A percentile compares a stretch with the other conserved stretches of the same genome.
phyloP scores from a whole-genome alignment of 2,888 invertebrate species.

The Clanis bilineata region DNA sequence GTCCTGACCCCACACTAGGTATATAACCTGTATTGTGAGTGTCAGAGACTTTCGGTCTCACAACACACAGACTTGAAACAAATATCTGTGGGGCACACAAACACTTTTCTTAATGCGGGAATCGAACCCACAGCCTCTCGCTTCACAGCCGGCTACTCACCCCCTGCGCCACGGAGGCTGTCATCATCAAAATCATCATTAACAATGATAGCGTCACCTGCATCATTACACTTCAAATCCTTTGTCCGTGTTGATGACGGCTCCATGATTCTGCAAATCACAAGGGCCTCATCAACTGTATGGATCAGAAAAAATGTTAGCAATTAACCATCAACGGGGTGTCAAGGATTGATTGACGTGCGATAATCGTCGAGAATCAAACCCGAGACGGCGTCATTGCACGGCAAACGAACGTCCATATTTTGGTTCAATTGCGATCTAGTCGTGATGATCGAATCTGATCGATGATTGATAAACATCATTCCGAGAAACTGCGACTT shows the following conservation, averaged over 20 bases:
- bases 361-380: neutral
- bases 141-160: too few species aligned
- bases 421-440: slow-evolving; percentile 9
- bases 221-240: neutral
- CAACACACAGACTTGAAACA: too few species aligned
- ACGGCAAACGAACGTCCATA: slow-evolving; percentile 4
- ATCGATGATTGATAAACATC: neutral
- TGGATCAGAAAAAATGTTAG: slow-evolving; percentile 46
- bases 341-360: slow-evolving; percentile 42
- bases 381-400: slow-evolving; percentile 8
- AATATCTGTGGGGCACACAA: too few species aligned
- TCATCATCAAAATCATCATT: too few species aligned
- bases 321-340: slow-evolving; percentile 52
- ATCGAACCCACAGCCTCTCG: too few species aligned
- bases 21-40: too few species aligned
- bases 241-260: slow-evolving; percentile 21
- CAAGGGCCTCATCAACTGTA: slow-evolving; percentile 43
- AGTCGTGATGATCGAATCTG: slow-evolving; percentile 18
- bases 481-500: neutral
- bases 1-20: too few species aligned
- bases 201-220: too few species aligned
- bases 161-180: too few species aligned
- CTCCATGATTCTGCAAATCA: slow-evolving; percentile 36
- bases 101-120: too few species aligned
- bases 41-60: too few species aligned